A percentile compares a stretch with the other conserved stretches of the same genome.
phyloP scores from a whole-genome alignment of 2,113 vertebrate genomes.

The Daboia siamensis region DNA sequence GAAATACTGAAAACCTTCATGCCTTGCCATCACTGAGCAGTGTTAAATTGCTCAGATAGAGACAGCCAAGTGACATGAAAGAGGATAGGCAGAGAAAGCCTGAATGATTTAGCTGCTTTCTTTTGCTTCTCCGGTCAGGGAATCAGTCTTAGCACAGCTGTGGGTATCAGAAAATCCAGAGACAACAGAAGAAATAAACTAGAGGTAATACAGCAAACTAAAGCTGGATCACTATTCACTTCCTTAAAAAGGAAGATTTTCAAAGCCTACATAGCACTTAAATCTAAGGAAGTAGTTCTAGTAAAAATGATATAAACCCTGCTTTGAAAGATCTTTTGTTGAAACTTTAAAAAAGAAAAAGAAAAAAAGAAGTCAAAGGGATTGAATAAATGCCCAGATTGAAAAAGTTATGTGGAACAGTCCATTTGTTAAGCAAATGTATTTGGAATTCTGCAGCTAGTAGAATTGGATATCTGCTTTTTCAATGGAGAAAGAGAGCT shows the following conservation, averaged over 20 bases:
- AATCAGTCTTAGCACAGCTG: background rate
- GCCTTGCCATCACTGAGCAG: background rate
- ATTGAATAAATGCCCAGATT: background rate
- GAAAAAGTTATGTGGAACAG: background rate
- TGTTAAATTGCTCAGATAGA: background rate
- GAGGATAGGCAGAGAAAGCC: rapidly evolving
- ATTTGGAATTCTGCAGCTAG: background rate
- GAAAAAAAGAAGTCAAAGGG: background rate
- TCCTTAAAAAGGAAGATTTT: background rate
- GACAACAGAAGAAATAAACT: background rate
- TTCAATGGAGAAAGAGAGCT: background rate
- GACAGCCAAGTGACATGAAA: background rate
- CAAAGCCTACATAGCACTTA: background rate
- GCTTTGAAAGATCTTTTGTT: background rate
- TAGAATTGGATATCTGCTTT: background rate
- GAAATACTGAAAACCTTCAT: background rate
- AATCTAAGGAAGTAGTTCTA: background rate
- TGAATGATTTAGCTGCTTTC: background rate
- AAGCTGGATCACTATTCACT: background rate
- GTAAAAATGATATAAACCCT: background rate
- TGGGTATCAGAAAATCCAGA: background rate
- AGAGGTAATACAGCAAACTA: too few relatives aligned
- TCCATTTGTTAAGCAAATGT: background rate
- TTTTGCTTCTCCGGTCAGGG: background rate
- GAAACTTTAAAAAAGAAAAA: background rate